These are phyloP conservation scores for Onychostoma macrolepis DNA, from an alignment of 2,113 vertebrate species.

Conservation along the genomic window DNA sequence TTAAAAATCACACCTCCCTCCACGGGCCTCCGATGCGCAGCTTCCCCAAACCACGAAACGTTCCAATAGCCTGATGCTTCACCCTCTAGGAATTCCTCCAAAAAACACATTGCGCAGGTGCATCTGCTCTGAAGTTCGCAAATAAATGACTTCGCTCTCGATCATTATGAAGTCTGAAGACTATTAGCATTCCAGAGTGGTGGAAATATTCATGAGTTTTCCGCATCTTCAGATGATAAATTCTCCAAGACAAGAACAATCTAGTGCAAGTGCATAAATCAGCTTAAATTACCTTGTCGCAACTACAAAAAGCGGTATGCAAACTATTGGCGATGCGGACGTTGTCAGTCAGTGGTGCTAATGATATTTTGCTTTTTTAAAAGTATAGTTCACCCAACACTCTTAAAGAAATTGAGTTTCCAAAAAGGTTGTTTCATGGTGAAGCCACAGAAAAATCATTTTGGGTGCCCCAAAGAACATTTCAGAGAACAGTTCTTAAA, in stretches of 20 bases:
- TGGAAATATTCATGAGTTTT: constrained; percentile 16
- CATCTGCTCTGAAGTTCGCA: constrained; percentile 27
- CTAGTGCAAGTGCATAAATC: background rate
- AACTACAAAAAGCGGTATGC: background rate
- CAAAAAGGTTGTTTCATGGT: background rate
- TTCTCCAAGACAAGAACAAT: background rate
- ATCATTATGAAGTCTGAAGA: background rate
- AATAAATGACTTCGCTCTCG: background rate
- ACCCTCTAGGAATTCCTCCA: constrained; percentile 48
- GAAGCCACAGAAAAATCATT: background rate
- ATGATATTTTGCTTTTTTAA: background rate
- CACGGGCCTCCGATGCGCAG: constrained; percentile 20
- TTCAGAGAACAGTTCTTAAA: too few relatives aligned
- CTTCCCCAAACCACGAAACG: constrained; percentile 52
- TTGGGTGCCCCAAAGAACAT: background rate
- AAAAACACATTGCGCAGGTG: constrained; percentile 52
- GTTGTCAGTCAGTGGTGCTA: background rate
- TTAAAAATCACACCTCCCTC: constrained; percentile 44
- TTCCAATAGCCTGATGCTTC: constrained; percentile 49
- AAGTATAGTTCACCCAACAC: background rate
- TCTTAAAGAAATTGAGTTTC: background rate
- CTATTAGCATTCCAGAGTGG: background rate
- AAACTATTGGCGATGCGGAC: background rate
- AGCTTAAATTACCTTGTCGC: background rate
- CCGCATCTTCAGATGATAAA: background rate